These are phyloP conservation scores for Phyllotis vaccarum DNA, from an alignment of 2,797 vertebrate genomes.

Conservation along the genomic window DNA sequence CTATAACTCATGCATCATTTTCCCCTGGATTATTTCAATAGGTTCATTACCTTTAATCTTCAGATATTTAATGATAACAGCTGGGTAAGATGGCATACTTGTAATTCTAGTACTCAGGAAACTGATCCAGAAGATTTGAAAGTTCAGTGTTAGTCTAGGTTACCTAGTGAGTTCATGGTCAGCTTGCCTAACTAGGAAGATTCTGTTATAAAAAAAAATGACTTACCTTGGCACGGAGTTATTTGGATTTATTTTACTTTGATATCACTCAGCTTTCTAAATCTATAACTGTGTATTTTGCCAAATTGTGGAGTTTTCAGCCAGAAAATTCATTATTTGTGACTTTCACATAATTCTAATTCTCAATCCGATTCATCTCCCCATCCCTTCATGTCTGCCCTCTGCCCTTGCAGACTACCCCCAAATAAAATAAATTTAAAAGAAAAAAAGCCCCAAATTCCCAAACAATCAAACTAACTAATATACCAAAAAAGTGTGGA, in stretches of 20 bases:
- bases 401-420: neutral
- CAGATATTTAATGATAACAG: conserved; percentile 46
- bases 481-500: neutral
- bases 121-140: neutral
- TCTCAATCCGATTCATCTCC: neutral
- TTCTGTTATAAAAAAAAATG: neutral
- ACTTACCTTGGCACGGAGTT: neutral
- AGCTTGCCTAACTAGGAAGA: neutral
- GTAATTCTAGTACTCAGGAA: neutral
- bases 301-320: neutral
- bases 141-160: neutral
- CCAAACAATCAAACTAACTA: neutral
- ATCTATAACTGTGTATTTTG: neutral
- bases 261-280: neutral
- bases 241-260: neutral
- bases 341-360: neutral
- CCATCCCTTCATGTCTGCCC: neutral
- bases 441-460: too few relatives aligned
- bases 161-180: neutral
- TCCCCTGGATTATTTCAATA: conserved; percentile 18
- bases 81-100: neutral
- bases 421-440: neutral
- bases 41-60: conserved; percentile 36
- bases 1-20: conserved; percentile 36
- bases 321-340: neutral